These are phyloP conservation scores for Eriosoma lanigerum DNA, from an alignment of 1,140 invertebrate genomes.

Conservation along the genomic window DNA sequence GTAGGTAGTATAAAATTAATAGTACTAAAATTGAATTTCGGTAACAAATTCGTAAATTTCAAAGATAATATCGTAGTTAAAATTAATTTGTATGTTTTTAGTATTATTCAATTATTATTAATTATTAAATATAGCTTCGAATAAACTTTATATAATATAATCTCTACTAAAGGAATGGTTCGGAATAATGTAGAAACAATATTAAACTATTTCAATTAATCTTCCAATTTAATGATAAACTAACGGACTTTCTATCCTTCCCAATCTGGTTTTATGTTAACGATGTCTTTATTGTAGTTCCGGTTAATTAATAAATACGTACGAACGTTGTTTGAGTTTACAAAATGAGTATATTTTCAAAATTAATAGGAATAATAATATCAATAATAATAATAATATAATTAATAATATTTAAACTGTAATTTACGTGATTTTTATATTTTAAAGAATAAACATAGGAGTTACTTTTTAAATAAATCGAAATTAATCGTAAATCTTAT, in stretches of 20 bases:
- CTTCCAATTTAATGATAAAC: slow-evolving; percentile 21
- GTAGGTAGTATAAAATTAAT: no score
- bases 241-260: background rate
- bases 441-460: no score
- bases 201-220: slow-evolving; percentile 27
- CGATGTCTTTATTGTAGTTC: background rate
- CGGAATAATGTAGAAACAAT: slow-evolving; percentile 1
- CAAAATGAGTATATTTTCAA: background rate
- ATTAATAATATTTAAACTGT: no score
- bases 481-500: no score
- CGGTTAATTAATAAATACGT: background rate
- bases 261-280: background rate
- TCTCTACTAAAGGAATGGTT: background rate
- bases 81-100: background rate
- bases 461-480: no score
- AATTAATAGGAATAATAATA: background rate
- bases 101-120: background rate
- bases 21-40: no score
- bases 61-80: background rate
- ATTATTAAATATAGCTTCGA: background rate
- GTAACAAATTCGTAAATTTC: background rate
- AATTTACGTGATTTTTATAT: no score
- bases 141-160: background rate
- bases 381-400: no score
- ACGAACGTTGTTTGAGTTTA: background rate